Percentiles rank a stretch among this genome's conserved stretches.
phyloP scores from a whole-genome alignment of 2,113 vertebrate genomes.

The Callopanchax toddi region DNA sequence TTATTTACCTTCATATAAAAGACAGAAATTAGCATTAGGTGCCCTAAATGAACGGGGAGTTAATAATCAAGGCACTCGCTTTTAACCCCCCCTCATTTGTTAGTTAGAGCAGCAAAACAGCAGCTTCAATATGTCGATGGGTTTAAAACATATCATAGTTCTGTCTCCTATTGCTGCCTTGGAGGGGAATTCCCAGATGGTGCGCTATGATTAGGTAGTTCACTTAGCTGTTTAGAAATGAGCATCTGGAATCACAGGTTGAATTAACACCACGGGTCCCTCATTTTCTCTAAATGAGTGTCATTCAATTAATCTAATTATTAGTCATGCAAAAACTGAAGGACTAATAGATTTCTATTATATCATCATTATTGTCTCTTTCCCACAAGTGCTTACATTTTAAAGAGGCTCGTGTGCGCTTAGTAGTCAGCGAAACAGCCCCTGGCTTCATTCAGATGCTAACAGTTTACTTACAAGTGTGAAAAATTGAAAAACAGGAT shows the following conservation, averaged over 20 bases:
- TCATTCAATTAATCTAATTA: slow-evolving; percentile 84
- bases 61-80: slow-evolving; percentile 78
- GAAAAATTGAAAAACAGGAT: slow-evolving; percentile 47
- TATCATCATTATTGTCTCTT: slow-evolving; percentile 71
- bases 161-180: slow-evolving; percentile 69
- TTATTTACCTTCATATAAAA: slow-evolving; percentile 86
- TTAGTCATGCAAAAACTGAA: slow-evolving; percentile 76
- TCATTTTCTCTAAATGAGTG: slow-evolving; percentile 78
- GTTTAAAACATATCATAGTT: slow-evolving; percentile 70
- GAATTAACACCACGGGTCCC: slow-evolving; percentile 76
- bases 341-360: slow-evolving; percentile 79
- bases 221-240: slow-evolving; percentile 76
- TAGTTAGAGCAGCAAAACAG: slow-evolving; percentile 53
- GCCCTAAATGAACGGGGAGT: slow-evolving; percentile 77
- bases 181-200: slow-evolving; percentile 79
- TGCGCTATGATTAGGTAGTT: slow-evolving; percentile 75
- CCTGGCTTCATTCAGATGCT: slow-evolving; percentile 21
- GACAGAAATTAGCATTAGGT: slow-evolving; percentile 80
- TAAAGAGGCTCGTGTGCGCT: slow-evolving; percentile 37
- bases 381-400: slow-evolving; percentile 68
- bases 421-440: slow-evolving; percentile 33
- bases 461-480: slow-evolving; percentile 30
- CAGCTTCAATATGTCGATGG: slow-evolving; percentile 64
- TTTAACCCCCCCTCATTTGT: slow-evolving; percentile 63
- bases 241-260: slow-evolving; percentile 82